Evolutionary conservation across 2,113 vertebrate species (phyloP).

Genomic region (Stigmatopora argus): DNA sequence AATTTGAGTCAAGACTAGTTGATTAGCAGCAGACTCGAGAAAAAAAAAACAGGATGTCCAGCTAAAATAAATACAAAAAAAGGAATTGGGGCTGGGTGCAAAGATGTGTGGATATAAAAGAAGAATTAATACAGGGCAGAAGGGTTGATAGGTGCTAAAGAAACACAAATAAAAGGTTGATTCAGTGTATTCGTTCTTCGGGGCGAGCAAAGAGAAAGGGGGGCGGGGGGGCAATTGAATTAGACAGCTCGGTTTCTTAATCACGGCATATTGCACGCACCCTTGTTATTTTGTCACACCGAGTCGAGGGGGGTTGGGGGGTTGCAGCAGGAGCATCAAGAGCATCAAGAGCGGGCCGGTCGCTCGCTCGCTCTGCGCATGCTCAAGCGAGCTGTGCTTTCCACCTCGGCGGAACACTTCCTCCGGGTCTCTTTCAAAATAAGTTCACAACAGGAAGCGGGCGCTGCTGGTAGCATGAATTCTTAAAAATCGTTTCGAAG

Average conservation of each 20-base stretch:
- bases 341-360: neutral
- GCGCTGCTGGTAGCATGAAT: neutral
- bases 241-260: constrained; percentile 37
- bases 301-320: constrained; percentile 5
- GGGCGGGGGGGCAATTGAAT: too few species aligned
- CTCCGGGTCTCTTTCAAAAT: constrained; percentile 1
- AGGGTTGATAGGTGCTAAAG: neutral
- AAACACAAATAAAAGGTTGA: neutral
- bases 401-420: constrained; percentile 1
- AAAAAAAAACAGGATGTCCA: too few species aligned
- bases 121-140: neutral
- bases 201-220: too few species aligned
- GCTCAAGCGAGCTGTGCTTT: constrained; percentile 40
- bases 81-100: neutral
- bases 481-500: too few species aligned
- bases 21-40: too few species aligned
- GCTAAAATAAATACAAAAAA: too few species aligned
- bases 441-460: neutral
- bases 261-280: constrained; percentile 37
- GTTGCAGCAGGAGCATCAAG: constrained; percentile 28
- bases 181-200: neutral
- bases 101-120: neutral
- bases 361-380: constrained; percentile 45
- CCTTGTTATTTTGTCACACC: constrained; percentile 44
- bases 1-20: neutral